Percentiles rank a stretch among this genome's conserved stretches.
These are phyloP conservation scores for Indri indri DNA, from an alignment of 2,113 vertebrate species.

Conservation along the genomic window DNA sequence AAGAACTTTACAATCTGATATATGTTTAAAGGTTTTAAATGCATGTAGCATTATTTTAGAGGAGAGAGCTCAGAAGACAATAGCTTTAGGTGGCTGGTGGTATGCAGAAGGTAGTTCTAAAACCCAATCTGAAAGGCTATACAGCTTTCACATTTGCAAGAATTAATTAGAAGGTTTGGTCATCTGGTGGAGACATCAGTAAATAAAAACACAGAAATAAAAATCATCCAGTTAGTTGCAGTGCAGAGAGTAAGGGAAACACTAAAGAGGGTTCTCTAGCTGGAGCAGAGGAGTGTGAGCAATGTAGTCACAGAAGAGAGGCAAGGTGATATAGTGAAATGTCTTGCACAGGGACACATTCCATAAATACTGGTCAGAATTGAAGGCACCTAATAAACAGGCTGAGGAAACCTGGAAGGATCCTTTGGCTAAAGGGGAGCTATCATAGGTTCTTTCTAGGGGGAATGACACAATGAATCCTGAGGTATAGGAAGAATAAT, in stretches of 20 bases:
- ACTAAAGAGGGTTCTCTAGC: background rate
- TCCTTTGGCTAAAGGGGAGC: background rate
- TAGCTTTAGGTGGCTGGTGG: background rate
- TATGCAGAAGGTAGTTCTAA: background rate
- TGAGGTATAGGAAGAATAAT: background rate
- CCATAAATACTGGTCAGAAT: background rate
- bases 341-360: background rate
- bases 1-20: background rate
- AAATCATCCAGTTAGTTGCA: background rate
- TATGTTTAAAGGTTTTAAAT: background rate
- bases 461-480: background rate
- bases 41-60: background rate
- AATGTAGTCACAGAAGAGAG: background rate
- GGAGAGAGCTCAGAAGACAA: background rate
- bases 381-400: background rate
- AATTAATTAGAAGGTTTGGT: background rate
- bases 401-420: background rate
- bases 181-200: background rate
- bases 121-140: background rate
- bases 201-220: background rate
- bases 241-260: background rate
- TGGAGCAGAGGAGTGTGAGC: background rate
- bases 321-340: background rate
- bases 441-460: background rate
- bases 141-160: background rate